Conservation (phyloP, 2,888 invertebrate genomes). For the Aplocera efformata region DNA sequence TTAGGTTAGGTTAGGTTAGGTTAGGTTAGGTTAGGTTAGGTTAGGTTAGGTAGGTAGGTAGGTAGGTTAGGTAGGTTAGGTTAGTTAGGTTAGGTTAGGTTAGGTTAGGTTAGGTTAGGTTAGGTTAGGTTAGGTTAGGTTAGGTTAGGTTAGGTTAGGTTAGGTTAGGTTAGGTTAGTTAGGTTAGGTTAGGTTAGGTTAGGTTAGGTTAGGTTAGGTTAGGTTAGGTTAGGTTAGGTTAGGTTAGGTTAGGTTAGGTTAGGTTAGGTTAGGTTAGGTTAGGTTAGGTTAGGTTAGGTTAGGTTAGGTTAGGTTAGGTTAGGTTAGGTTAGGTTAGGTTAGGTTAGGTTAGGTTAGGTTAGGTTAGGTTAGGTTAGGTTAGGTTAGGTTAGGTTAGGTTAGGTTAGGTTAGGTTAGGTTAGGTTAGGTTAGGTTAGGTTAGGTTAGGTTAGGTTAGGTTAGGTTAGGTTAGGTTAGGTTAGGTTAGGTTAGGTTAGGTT, state of each 20-base stretch:
- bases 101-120: conserved; percentile 5
- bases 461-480: conserved; percentile 13
- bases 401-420: conserved; percentile 13
- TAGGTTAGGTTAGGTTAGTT: conserved; percentile 24
- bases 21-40: conserved; percentile 19
- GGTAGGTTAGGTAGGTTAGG: conserved; percentile 20
- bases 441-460: conserved; percentile 13
- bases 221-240: conserved; percentile 15
- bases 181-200: conserved; percentile 19
- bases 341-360: conserved; percentile 13
- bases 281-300: conserved; percentile 14
- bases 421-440: conserved; percentile 13
- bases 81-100: conserved; percentile 18
- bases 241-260: conserved; percentile 10
- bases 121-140: conserved; percentile 19
- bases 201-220: conserved; percentile 13
- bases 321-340: conserved; percentile 13
- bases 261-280: conserved; percentile 10
- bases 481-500: conserved; percentile 12
- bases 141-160: conserved; percentile 24
- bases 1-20: conserved; percentile 18
- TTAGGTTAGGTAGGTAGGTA: conserved; percentile 19
- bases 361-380: conserved; percentile 13
- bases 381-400: conserved; percentile 13
- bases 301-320: conserved; percentile 13